Percentiles rank a stretch among this genome's conserved stretches.
Evolutionary conservation across 2,797 vertebrate species (phyloP).

Genomic region (Pseudochirops cupreus): DNA sequence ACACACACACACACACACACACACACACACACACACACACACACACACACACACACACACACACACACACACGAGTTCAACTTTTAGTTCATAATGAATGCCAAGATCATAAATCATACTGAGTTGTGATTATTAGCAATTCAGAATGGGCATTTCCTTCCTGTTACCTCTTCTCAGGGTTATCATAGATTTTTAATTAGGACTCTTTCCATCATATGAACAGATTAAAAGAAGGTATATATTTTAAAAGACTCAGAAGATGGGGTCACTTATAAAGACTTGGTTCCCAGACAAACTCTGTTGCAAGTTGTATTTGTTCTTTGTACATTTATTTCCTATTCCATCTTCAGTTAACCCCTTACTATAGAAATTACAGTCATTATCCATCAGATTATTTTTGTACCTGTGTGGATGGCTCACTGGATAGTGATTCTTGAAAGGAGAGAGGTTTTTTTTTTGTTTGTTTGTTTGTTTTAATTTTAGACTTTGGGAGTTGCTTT

Average conservation of each 20-base stretch:
- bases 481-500: constrained; percentile 15
- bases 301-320: not conserved
- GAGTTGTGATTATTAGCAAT: constrained; percentile 46
- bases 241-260: constrained; percentile 33
- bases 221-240: not conserved
- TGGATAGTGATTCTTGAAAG: constrained; percentile 7
- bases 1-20: not conserved
- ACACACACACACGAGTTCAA: constrained; percentile 7
- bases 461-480: not conserved
- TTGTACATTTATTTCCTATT: constrained; percentile 37
- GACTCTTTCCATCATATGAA: not conserved
- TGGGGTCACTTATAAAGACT: not conserved
- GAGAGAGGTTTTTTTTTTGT: too few relatives aligned
- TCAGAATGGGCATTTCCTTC: constrained; percentile 45
- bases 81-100: constrained; percentile 12
- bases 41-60: not conserved
- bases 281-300: not conserved
- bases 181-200: constrained; percentile 20
- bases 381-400: not conserved
- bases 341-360: not conserved
- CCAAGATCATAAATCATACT: constrained; percentile 57
- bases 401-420: not conserved
- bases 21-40: not conserved
- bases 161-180: not conserved
- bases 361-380: constrained; percentile 18